Base-by-base conservation (phyloP, 2,888 invertebrate genomes). In the Melanchra persicariae region DNA sequence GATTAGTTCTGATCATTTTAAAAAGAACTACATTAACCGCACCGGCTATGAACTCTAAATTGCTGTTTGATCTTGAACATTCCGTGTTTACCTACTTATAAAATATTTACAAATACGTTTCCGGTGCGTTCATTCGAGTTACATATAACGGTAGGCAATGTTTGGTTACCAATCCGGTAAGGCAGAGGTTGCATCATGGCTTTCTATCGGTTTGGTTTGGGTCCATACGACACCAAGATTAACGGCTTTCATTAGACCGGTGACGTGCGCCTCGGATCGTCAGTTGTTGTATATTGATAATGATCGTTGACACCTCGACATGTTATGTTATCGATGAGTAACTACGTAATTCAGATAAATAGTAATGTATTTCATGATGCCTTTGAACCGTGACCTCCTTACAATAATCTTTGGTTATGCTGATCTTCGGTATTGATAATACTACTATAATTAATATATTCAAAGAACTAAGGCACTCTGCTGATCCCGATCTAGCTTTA, bases 171-270 rank as follows among this genome's bases (percentile, higher is more conserved):
- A 86, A 85, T 87, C 85, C 82, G 87, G 84, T 83, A 79, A 81
- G 51, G 75, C n/a, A 54, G 70, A 69, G 82, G 77, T 93, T 93
- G 88, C 92, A 85, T 91, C 91, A 91, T 83, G 86, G 90, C 93
- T 93, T 93, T 93, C 93, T 93, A 92, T 84, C 85, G 82, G 82
- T 83, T n/a, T 73, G 79, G 77, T 63, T 24, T n/a, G n/a, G 51
- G 60, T 57, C 74, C 66, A 83, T 84, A 86, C 82, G 81, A 85
- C 85, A 85, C 77, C 49, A 86, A 91, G 90, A 92, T 90, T 88
- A 89, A 92, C 90, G 81, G 80, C 85, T 89, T 91, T 91, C 89
- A 91, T 92, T 92, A 93, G 85, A 84, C 67, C 69, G 72, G 81
- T 88, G 87, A 87, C 79, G 76, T 78, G 60, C 45, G 81, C 62